A percentile compares a stretch with the other conserved stretches of the same genome.
phyloP scores from a whole-genome alignment of 2,113 vertebrate genomes.

The Ammospiza nelsoni region DNA sequence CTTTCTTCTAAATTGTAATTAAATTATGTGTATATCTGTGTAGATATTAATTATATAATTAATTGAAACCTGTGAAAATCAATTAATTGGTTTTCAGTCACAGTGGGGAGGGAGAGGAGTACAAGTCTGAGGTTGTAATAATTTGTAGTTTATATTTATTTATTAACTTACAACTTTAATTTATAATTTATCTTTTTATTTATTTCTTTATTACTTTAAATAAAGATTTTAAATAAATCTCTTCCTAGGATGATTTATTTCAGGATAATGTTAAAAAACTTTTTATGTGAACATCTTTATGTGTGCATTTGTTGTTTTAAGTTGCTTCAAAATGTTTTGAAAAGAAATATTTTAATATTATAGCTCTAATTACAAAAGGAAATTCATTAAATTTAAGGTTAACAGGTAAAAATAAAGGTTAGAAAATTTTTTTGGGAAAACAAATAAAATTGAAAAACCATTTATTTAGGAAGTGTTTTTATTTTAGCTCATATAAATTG shows the following conservation, averaged over 20 bases:
- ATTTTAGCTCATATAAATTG: background rate
- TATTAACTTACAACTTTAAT: too few relatives aligned
- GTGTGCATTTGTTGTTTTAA: background rate
- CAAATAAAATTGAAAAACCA: rapidly evolving
- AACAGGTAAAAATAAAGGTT: background rate
- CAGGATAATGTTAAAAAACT: background rate
- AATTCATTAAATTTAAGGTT: background rate
- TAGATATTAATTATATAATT: background rate
- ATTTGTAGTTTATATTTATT: background rate
- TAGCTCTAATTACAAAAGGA: background rate
- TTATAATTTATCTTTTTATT: too few relatives aligned
- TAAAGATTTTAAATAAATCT: background rate
- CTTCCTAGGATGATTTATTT: background rate
- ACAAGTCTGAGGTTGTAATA: background rate
- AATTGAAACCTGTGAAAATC: background rate
- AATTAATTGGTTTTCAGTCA: background rate
- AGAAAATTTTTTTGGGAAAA: background rate
- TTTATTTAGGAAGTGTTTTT: background rate
- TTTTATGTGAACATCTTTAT: too few relatives aligned
- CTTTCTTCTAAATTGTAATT: background rate
- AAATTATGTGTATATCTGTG: background rate
- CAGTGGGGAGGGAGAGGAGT: background rate
- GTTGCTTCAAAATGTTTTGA: background rate
- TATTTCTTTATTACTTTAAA: background rate
- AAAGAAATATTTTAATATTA: background rate